A percentile compares a stretch with the other conserved stretches of the same genome.
These are phyloP conservation scores for Abramis brama DNA, from an alignment of 2,113 vertebrate species.

Conservation along the genomic window DNA sequence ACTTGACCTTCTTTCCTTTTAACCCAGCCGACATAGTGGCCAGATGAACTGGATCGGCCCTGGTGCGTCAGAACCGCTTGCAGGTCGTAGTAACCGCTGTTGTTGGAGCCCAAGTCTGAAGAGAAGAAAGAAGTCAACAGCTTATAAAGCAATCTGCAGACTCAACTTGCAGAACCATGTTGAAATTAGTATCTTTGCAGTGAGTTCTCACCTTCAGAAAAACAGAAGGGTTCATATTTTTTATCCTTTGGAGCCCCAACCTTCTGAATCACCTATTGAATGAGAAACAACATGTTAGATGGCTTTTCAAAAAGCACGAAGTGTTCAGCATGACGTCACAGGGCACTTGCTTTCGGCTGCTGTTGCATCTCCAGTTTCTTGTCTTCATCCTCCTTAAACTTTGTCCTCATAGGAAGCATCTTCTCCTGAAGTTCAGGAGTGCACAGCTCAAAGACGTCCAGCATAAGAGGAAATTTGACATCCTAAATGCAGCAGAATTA, in stretches of 20 bases:
- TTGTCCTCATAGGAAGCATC: conserved; percentile 89
- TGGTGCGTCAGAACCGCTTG: conserved; percentile 97
- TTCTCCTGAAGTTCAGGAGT: conserved; percentile 93
- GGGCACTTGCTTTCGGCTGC: conserved; percentile 78
- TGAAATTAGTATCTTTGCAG: not conserved
- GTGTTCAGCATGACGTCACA: not conserved
- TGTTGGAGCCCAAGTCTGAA: conserved; percentile 93
- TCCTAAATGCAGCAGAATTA: conserved; percentile 75
- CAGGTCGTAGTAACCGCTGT: conserved; percentile 96
- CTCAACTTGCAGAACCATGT: no score
- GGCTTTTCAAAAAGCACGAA: no score
- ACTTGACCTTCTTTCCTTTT: conserved; percentile 96
- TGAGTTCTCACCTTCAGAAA: conserved; percentile 88
- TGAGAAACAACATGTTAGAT: conserved; percentile 3
- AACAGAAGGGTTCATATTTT: conserved; percentile 91
- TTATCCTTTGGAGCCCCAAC: conserved; percentile 77
- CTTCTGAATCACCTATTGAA: conserved; percentile 65
- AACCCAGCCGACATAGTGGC: conserved; percentile 97
- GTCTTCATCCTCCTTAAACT: conserved; percentile 97
- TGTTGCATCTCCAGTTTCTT: conserved; percentile 89
- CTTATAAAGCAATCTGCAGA: not conserved
- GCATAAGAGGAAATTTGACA: conserved; percentile 99
- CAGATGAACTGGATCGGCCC: conserved; percentile 96
- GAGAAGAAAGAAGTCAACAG: not conserved
- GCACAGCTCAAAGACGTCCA: conserved; percentile 97